Conservation (phyloP, 2,113 vertebrate species). For the Albula glossodonta region DNA sequence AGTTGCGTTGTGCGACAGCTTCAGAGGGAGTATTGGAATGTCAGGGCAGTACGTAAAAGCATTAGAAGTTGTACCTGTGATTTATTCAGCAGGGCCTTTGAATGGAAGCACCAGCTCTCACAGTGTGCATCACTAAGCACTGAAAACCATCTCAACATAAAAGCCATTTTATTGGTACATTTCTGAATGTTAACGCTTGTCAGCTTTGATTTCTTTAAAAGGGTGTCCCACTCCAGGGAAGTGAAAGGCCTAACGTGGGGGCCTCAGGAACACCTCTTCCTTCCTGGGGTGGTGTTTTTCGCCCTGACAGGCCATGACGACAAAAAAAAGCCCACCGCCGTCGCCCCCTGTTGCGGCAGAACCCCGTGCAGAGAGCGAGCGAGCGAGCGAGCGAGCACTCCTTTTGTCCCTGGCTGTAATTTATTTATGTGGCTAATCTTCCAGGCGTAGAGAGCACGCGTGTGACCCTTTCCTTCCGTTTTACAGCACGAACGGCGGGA, state of each 20-base stretch:
- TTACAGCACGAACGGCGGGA: conserved; percentile 54
- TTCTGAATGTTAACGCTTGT: conserved; percentile 85
- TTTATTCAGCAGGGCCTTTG: neutral
- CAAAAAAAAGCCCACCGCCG: no score
- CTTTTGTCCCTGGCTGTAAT: conserved; percentile 54
- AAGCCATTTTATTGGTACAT: conserved; percentile 74
- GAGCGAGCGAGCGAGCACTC: conserved; percentile 36
- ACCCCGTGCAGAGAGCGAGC: neutral
- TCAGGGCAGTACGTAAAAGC: no score
- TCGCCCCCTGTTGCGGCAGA: no score
- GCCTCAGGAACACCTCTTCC: conserved; percentile 50
- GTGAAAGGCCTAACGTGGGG: no score
- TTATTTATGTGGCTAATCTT: conserved; percentile 66
- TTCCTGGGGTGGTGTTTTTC: conserved; percentile 49
- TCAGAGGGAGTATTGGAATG: no score
- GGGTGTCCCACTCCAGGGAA: no score
- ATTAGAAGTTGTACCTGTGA: no score
- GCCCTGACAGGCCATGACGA: no score
- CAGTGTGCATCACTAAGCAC: conserved; percentile 33
- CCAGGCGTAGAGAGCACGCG: conserved; percentile 53
- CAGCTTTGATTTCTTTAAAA: conserved; percentile 77
- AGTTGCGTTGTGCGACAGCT: no score
- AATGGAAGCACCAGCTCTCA: conserved; percentile 32
- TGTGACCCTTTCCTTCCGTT: conserved; percentile 58
- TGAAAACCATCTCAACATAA: no score